A percentile compares a stretch with the other conserved stretches of the same genome.
Evolutionary conservation across 2,888 invertebrate genomes (phyloP).

Genomic region (Adela reaumurella): DNA sequence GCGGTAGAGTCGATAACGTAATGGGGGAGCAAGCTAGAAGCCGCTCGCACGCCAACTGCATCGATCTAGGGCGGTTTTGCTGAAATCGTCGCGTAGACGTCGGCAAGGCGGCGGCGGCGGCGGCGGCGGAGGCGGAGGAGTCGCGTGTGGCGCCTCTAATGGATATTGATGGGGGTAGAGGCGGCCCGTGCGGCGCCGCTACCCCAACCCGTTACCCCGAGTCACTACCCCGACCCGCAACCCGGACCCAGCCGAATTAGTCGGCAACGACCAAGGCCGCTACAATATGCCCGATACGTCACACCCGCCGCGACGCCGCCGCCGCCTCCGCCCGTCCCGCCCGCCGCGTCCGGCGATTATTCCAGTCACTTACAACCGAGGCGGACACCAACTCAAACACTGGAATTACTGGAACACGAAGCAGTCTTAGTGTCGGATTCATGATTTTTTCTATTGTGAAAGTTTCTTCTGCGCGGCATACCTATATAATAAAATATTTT

Average conservation of each 20-base stretch:
- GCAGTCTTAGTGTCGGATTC: no score
- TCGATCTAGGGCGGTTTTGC: not conserved
- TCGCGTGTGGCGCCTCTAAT: slow-evolving; percentile 54
- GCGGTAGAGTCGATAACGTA: not conserved
- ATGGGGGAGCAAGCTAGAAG: not conserved
- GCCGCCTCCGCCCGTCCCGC: no score
- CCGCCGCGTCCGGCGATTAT: no score
- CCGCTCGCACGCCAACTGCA: not conserved
- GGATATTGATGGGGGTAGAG: slow-evolving; percentile 52
- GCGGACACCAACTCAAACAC: no score
- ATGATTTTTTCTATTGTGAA: no score
- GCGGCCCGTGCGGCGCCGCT: no score
- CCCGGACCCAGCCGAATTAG: not conserved
- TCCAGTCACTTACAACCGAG: no score
- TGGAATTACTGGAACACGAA: no score
- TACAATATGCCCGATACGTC: slow-evolving; percentile 9
- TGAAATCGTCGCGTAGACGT: slow-evolving; percentile 2
- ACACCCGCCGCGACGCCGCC: no score
- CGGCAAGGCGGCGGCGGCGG: slow-evolving; percentile 18
- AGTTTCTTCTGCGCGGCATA: no score
- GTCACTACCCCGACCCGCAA: not conserved
- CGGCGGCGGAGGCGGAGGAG: slow-evolving; percentile 18
- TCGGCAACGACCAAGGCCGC: not conserved
- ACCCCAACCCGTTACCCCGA: no score
- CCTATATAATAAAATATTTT: no score